Conservation (phyloP, 2,888 invertebrate species). For the Tethea ocularis region DNA sequence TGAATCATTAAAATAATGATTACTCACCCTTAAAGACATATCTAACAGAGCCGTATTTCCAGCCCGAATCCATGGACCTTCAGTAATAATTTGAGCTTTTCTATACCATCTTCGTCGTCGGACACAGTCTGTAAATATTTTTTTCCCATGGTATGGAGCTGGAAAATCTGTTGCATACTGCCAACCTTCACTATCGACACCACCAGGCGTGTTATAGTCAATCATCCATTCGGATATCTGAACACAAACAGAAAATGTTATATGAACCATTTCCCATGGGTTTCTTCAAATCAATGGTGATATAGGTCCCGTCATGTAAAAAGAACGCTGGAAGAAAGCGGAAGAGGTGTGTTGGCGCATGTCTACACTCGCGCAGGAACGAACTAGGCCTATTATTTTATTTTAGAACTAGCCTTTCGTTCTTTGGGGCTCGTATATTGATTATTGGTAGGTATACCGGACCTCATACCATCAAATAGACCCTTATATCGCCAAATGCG, state of each 20-base stretch:
- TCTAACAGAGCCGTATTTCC: conserved; percentile 94
- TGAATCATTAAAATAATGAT: background rate
- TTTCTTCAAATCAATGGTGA: background rate
- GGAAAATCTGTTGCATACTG: conserved; percentile 97
- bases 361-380: too few relatives aligned
- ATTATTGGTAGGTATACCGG: too few relatives aligned
- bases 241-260: conserved; percentile 12
- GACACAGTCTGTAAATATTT: conserved; percentile 95
- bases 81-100: conserved; percentile 91
- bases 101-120: conserved; percentile 93
- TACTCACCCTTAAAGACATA: conserved; percentile 88
- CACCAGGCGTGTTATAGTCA: conserved; percentile 95
- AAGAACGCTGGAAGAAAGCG: too few relatives aligned
- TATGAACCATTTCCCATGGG: background rate
- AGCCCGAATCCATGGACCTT: conserved; percentile 94
- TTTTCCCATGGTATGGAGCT: conserved; percentile 92
- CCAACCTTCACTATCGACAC: conserved; percentile 96
- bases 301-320: too few relatives aligned
- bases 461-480: too few relatives aligned
- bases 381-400: too few relatives aligned
- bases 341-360: too few relatives aligned
- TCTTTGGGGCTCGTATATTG: too few relatives aligned
- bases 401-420: too few relatives aligned
- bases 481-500: too few relatives aligned
- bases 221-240: conserved; percentile 94